phyloP scores from a whole-genome alignment of 2,797 vertebrate genomes.

The Periophthalmus magnuspinnatus region DNA sequence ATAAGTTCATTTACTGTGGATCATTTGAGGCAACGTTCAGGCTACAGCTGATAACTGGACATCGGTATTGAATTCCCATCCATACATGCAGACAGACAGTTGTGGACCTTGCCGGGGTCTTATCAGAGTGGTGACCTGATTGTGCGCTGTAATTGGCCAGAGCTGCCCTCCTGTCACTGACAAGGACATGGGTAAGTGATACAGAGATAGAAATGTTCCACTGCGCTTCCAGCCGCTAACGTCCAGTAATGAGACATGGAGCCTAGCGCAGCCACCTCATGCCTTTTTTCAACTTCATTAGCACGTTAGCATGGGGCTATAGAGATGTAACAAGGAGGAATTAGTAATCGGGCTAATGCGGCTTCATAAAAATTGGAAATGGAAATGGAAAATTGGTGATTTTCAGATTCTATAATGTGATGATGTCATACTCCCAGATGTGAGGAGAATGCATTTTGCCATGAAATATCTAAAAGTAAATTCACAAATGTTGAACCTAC shows the following conservation, averaged over 20 bases:
- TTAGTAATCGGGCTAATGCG: slow-evolving; percentile 38
- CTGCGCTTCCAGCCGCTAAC: slow-evolving; percentile 43
- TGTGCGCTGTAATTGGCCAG: slow-evolving; percentile 35
- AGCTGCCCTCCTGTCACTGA: slow-evolving; percentile 47
- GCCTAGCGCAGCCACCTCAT: slow-evolving; percentile 44
- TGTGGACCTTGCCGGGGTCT: not conserved
- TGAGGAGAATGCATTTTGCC: too few species aligned
- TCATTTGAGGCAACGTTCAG: not conserved
- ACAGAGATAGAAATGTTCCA: slow-evolving; percentile 38
- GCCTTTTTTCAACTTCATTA: slow-evolving; percentile 68
- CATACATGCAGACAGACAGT: not conserved
- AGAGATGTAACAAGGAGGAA: slow-evolving; percentile 39
- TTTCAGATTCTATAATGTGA: too few species aligned
- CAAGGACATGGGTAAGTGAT: slow-evolving; percentile 53
- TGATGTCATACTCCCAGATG: too few species aligned
- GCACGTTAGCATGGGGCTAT: slow-evolving; percentile 21
- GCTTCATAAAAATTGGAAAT: slow-evolving; percentile 22
- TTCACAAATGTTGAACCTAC: too few species aligned
- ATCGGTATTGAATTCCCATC: not conserved
- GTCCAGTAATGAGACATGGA: slow-evolving; percentile 58
- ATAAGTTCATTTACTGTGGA: not conserved
- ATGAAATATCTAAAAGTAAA: too few species aligned
- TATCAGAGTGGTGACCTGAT: not conserved
- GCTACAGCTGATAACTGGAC: not conserved
- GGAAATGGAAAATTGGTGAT: not conserved